Conservation (phyloP, 2,888 invertebrate species). For the Nowickia ferox region DNA sequence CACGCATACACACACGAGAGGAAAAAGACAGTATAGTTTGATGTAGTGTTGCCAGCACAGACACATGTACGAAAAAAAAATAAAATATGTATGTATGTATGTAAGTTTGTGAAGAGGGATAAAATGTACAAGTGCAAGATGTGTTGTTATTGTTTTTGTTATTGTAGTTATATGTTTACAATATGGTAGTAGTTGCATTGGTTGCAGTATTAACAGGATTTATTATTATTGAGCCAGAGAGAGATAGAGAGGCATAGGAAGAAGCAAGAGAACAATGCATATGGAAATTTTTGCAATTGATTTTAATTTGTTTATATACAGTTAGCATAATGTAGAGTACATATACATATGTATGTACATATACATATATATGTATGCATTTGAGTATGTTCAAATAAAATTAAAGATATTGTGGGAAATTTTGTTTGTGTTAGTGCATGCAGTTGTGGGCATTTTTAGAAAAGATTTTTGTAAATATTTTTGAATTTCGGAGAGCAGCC, state of each 20-base stretch:
- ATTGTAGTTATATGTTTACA: slow-evolving; percentile 1
- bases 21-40: slow-evolving; percentile 7
- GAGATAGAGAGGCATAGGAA: neutral
- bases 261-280: neutral
- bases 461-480: slow-evolving; percentile 27
- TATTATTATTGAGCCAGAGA: neutral
- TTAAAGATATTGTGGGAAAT: neutral
- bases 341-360: neutral
- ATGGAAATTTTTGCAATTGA: slow-evolving; percentile 37
- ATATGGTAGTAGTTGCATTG: slow-evolving; percentile 4
- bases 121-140: slow-evolving; percentile 42
- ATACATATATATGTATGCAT: neutral
- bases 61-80: slow-evolving; percentile 18
- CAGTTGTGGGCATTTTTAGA: slow-evolving; percentile 29
- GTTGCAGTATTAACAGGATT: slow-evolving; percentile 1
- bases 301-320: slow-evolving; percentile 40
- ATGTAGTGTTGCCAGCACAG: slow-evolving; percentile 29
- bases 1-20: slow-evolving; percentile 1
- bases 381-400: neutral
- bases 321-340: slow-evolving; percentile 21
- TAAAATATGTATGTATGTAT: slow-evolving; percentile 15
- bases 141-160: slow-evolving; percentile 37
- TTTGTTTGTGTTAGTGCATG: neutral
- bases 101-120: slow-evolving; percentile 18
- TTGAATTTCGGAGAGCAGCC: neutral